phyloP scores from a whole-genome alignment of 2,113 vertebrate genomes.

The Callorhinus ursinus region DNA sequence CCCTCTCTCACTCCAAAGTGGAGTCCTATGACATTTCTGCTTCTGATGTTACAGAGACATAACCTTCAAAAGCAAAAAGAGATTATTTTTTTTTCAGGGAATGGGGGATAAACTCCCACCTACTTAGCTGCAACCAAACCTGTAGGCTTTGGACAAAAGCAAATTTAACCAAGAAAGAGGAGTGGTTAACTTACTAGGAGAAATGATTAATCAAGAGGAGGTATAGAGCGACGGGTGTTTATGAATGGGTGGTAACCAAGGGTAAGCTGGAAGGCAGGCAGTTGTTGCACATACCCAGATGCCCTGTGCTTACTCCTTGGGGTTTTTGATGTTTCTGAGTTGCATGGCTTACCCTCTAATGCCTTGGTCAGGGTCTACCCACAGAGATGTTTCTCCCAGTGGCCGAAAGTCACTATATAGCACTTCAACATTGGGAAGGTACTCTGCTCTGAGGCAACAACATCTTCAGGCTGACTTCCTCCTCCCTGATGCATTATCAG shows the following conservation, averaged over 20 bases:
- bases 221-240: too few relatives aligned
- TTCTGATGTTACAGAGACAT: neutral
- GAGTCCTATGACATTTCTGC: neutral
- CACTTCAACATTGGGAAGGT: neutral
- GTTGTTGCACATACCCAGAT: too few relatives aligned
- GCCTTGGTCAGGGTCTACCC: neutral
- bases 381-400: neutral
- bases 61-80: neutral
- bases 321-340: neutral
- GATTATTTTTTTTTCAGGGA: neutral
- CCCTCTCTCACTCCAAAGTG: neutral
- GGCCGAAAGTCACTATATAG: fast-evolving
- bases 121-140: neutral
- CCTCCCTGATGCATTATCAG: neutral
- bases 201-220: neutral
- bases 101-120: neutral
- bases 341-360: too few relatives aligned
- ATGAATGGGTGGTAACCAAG: too few relatives aligned
- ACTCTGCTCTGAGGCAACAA: neutral
- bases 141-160: neutral
- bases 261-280: neutral
- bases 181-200: neutral
- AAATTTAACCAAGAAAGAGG: neutral
- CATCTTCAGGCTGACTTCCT: neutral
- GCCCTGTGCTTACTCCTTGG: too few relatives aligned